phyloP scores from a whole-genome alignment of 2,113 vertebrate species.

The Laticauda laticaudata region DNA sequence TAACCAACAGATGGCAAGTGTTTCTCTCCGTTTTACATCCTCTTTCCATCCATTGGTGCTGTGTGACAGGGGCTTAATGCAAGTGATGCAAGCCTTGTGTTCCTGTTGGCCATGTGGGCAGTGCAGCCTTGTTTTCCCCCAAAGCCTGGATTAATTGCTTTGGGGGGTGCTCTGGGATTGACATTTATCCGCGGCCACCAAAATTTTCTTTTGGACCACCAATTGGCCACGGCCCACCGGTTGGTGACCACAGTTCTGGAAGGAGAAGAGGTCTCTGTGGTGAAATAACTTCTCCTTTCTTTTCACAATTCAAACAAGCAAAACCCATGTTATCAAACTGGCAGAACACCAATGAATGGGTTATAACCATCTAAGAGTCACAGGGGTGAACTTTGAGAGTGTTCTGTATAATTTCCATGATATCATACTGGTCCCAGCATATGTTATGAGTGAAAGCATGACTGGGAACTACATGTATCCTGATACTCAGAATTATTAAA shows the following conservation, averaged over 20 bases:
- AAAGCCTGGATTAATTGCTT: too few species aligned
- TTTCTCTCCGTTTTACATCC: too few species aligned
- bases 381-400: background rate
- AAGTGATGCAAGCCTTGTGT: too few species aligned
- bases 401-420: background rate
- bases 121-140: too few species aligned
- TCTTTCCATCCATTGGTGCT: too few species aligned
- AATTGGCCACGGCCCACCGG: fast-evolving
- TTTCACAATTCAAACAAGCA: background rate
- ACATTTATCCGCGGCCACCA: too few species aligned
- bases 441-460: background rate
- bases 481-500: background rate
- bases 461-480: background rate
- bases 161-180: too few species aligned
- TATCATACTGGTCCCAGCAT: background rate
- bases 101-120: too few species aligned
- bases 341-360: background rate
- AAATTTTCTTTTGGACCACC: too few species aligned
- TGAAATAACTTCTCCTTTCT: background rate
- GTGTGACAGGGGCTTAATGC: too few species aligned
- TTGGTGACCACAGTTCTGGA: too few species aligned
- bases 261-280: background rate
- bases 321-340: background rate
- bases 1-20: too few species aligned
- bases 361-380: background rate